Evolutionary conservation across 2,888 invertebrate genomes (phyloP).

Genomic region (Rhopalosiphum nymphaeae): DNA sequence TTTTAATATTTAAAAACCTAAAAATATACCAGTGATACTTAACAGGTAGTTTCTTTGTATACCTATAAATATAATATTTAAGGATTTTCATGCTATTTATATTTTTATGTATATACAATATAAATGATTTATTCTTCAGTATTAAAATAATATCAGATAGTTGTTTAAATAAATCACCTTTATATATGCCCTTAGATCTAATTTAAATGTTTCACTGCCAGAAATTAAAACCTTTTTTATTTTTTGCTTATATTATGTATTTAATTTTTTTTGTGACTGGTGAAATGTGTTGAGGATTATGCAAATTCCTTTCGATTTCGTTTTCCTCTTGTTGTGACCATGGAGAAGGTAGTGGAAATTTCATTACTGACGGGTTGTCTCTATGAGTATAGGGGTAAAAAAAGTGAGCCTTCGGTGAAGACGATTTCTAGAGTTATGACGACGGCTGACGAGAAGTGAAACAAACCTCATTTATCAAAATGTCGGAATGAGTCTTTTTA

Average conservation of each 20-base stretch:
- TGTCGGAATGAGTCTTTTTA: slow-evolving; percentile 51
- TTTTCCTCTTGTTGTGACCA: slow-evolving; percentile 15
- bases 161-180: background rate
- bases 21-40: background rate
- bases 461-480: slow-evolving; percentile 65
- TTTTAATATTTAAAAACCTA: background rate
- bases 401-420: slow-evolving; percentile 41
- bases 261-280: slow-evolving; percentile 38
- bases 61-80: background rate
- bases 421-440: slow-evolving; percentile 59
- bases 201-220: slow-evolving; percentile 20
- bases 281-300: slow-evolving; percentile 62
- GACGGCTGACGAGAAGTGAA: slow-evolving; percentile 61
- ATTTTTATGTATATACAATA: background rate
- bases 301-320: slow-evolving; percentile 54
- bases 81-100: background rate
- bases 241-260: background rate
- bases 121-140: background rate
- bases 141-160: slow-evolving; percentile 1
- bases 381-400: slow-evolving; percentile 15
- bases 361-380: slow-evolving; percentile 47
- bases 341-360: slow-evolving; percentile 23
- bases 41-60: background rate
- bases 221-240: slow-evolving; percentile 43
- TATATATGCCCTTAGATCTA: background rate